phyloP scores from a whole-genome alignment of 2,888 invertebrate species.

The Phortica okadai region DNA sequence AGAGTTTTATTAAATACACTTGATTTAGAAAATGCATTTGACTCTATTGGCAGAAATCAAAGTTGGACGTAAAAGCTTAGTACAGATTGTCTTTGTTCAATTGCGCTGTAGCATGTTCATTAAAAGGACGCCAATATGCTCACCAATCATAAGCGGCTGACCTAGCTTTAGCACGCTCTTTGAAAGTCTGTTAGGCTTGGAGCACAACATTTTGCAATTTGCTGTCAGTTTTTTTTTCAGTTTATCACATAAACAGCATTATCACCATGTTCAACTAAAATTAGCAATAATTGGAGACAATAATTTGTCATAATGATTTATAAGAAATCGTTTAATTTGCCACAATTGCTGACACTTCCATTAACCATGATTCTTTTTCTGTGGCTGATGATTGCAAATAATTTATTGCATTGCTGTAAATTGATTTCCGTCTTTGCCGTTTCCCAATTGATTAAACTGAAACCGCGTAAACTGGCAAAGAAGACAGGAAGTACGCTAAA shows the following conservation, averaged over 20 bases:
- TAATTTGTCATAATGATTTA: constrained; percentile 17
- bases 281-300: background rate
- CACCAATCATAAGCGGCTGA: too few relatives aligned
- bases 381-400: background rate
- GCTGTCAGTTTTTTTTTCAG: too few relatives aligned
- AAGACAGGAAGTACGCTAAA: constrained; percentile 5
- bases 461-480: constrained; percentile 1
- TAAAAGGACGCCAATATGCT: too few relatives aligned
- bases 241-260: background rate
- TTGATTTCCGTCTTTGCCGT: constrained; percentile 22
- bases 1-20: too few relatives aligned
- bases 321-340: constrained; percentile 25
- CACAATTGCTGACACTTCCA: constrained; percentile 17
- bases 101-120: too few relatives aligned
- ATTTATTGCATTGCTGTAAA: constrained; percentile 1
- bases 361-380: background rate
- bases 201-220: too few relatives aligned
- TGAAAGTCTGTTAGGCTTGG: too few relatives aligned
- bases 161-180: too few relatives aligned
- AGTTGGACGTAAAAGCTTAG: too few relatives aligned
- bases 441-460: constrained; percentile 3
- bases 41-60: too few relatives aligned
- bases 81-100: too few relatives aligned
- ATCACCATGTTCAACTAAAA: background rate
- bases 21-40: too few relatives aligned